Base-by-base conservation (phyloP, 30 jellyfish, hydroid and myxozoan genomes). In the Aurelia coerulea region DNA sequence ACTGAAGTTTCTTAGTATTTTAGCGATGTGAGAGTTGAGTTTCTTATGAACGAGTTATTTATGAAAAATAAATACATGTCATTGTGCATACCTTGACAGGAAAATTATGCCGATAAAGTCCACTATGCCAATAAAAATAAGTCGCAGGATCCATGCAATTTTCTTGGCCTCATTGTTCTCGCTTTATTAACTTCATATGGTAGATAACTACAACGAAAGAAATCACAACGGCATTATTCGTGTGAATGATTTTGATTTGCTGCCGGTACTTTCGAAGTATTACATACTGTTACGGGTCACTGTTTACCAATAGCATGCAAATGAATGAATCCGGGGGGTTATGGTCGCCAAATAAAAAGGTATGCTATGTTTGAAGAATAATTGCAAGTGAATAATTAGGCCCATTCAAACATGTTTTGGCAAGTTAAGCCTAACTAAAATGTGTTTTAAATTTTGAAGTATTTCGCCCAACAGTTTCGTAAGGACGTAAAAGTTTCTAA, bases 41-140 rank as follows among this genome's bases (percentile, higher is more conserved):
- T 3, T 39, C 51, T 39, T 39, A 9, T 9, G 6, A 39, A 39
- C 29, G 51, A 39, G 51, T 39, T 39, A 3, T 39, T 39, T 39
- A 39, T 39, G 51, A 39, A 39, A 39, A 39, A 3, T 39, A 39
- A 39, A 9, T 39, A 39, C 51, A 9, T 39, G 6, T 39, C 0
- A 39, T 39, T 2, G 6, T 39, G 51, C 51, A 9, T 74, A 50
- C 84, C 46, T 74, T 53, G 52, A 81, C 51, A 66, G 19, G 76
- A 46, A 53, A n/a, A 39, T 14, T 50, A 62, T 82, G 79, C 52
- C 72, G 56, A 49, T 82, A 82, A 39, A 82, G 73, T 73, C 91
- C 91, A 70, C 85, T 68, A 70, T 82, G 91, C 91, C 91, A 82
- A 41, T 70, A 59, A 70, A 56, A 58, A 58, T 82, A 82, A 14